phyloP scores from a whole-genome alignment of 2,113 vertebrate species.

The Ageneiosus marmoratus region DNA sequence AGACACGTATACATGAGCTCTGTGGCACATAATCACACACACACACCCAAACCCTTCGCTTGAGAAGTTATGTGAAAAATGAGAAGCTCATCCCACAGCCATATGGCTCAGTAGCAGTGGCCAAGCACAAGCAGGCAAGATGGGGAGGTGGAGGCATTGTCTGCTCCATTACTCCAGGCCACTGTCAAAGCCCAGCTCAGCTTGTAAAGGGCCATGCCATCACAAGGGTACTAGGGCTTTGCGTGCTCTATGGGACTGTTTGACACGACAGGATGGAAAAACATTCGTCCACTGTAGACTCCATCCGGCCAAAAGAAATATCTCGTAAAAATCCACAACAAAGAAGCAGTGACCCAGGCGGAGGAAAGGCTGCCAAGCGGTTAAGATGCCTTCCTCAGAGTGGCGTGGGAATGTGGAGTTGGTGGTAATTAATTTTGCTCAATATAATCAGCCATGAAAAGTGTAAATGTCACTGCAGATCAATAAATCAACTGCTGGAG shows the following conservation, averaged over 20 bases:
- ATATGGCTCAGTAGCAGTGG: conserved; percentile 72
- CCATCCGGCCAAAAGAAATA: conserved; percentile 37
- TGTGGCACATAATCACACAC: conserved; percentile 37
- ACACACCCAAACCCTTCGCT: conserved; percentile 54
- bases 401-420: conserved; percentile 28
- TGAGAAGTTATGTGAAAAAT: conserved; percentile 80
- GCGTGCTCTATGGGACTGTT: conserved; percentile 26
- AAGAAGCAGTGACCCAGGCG: conserved; percentile 29
- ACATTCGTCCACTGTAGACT: conserved; percentile 38
- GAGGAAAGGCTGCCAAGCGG: conserved; percentile 4
- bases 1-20: conserved; percentile 25
- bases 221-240: conserved; percentile 19
- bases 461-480: conserved; percentile 39
- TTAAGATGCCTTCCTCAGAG: conserved; percentile 14
- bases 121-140: conserved; percentile 59
- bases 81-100: conserved; percentile 67
- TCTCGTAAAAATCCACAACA: conserved; percentile 52
- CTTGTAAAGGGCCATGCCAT: conserved; percentile 46
- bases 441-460: conserved; percentile 44
- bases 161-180: conserved; percentile 66
- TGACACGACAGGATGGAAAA: conserved; percentile 57
- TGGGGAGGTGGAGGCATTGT: conserved; percentile 72
- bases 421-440: conserved; percentile 32
- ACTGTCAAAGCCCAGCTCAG: conserved; percentile 65
- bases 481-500: conserved; percentile 22